Percentiles rank a stretch among this genome's conserved stretches.
Evolutionary conservation across 2,113 vertebrate species (phyloP).

Genomic region (Tupaia chinensis): DNA sequence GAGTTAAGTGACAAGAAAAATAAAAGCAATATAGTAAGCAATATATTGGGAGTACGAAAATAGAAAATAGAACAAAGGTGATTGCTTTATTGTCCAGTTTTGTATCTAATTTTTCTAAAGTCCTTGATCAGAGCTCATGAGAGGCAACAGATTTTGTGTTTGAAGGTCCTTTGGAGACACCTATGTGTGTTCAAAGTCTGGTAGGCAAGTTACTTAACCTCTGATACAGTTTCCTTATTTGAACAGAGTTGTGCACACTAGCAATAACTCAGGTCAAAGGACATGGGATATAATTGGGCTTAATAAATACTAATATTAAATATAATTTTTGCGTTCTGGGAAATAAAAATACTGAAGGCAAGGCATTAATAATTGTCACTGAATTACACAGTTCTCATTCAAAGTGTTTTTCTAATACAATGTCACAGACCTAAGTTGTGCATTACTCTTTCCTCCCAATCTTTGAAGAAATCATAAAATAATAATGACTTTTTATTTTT

Average conservation of each 20-base stretch:
- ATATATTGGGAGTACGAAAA: neutral
- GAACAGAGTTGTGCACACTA: neutral
- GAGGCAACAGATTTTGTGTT: neutral
- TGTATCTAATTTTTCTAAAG: neutral
- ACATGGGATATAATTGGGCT: neutral
- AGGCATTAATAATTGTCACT: neutral
- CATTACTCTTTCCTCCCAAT: neutral
- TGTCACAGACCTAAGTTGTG: neutral
- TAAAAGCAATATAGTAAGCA: neutral
- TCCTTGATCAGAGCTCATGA: neutral
- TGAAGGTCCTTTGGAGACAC: constrained; percentile 12
- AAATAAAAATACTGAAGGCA: neutral
- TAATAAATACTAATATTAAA: neutral
- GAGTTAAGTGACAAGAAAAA: neutral
- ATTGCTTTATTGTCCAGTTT: neutral
- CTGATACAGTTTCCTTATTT: neutral
- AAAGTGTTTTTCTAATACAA: constrained; percentile 11
- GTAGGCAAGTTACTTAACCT: neutral
- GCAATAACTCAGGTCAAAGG: neutral
- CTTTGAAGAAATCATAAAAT: neutral
- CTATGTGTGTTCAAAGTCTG: neutral
- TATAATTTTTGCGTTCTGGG: constrained; percentile 14
- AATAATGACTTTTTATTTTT: neutral
- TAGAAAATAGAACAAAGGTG: neutral
- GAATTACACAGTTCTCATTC: neutral